Percentiles rank a stretch among this genome's conserved stretches.
Conservation (phyloP, 1,140 invertebrate species). For the Drosophila nigromelanica region DNA sequence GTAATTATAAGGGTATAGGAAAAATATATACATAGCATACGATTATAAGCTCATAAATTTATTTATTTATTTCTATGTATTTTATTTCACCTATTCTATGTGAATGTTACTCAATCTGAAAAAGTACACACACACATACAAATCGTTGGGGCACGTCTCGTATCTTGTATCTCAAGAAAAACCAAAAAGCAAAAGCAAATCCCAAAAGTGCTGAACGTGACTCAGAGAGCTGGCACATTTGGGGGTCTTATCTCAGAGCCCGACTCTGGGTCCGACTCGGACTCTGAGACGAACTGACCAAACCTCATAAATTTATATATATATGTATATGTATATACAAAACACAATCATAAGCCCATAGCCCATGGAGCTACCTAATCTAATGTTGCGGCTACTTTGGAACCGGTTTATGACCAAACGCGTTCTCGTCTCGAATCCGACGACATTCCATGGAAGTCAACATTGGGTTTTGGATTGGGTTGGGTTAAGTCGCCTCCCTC, state of each 20-base stretch:
- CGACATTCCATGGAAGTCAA: constrained; percentile 45
- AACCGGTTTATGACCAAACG: constrained; percentile 43
- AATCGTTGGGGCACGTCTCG: constrained; percentile 30
- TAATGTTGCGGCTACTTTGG: constrained; percentile 18
- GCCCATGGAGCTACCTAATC: constrained; percentile 20
- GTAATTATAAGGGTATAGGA: background rate
- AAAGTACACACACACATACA: background rate
- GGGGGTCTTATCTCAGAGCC: constrained; percentile 6
- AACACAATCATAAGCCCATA: constrained; percentile 22
- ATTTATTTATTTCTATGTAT: constrained; percentile 26
- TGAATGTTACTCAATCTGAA: constrained; percentile 47
- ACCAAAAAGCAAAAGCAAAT: constrained; percentile 13
- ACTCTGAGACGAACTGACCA: constrained; percentile 34
- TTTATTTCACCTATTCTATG: constrained; percentile 10
- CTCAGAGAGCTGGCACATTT: constrained; percentile 22
- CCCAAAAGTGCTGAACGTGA: constrained; percentile 47
- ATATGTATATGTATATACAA: too few species aligned
- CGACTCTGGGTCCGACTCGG: constrained; percentile 1
- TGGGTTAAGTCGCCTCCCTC: too few species aligned
- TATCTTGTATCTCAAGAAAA: background rate
- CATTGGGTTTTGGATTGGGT: constrained; percentile 19
- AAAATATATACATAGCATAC: constrained; percentile 3
- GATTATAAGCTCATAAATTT: constrained; percentile 30
- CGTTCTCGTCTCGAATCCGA: constrained; percentile 32
- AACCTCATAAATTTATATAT: constrained; percentile 1